Conservation (phyloP, 35 echinoderm and acorn worm species). For the Lytechinus pictus region DNA sequence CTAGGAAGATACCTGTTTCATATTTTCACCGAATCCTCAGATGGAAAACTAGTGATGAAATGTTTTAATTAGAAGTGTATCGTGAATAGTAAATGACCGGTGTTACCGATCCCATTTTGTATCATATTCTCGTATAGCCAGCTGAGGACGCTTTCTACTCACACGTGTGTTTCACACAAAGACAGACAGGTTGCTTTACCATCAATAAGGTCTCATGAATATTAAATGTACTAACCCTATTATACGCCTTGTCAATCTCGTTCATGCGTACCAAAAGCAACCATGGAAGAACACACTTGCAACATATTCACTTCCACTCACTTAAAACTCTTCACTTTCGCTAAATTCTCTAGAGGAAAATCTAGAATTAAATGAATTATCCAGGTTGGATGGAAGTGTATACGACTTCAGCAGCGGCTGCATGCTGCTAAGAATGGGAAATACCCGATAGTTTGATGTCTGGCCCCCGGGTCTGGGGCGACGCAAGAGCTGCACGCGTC, state of each 20-base stretch:
- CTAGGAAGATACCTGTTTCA: not conserved
- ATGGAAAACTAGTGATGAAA: not conserved
- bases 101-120: not conserved
- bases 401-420: not conserved
- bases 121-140: not conserved
- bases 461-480: not conserved
- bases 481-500: slow-evolving; percentile 35
- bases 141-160: not conserved
- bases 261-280: not conserved
- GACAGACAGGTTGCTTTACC: not conserved
- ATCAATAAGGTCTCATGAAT: not conserved
- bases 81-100: not conserved
- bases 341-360: not conserved
- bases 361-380: slow-evolving; percentile 31
- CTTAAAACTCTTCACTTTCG: not conserved
- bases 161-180: slow-evolving; percentile 1
- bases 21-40: not conserved
- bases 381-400: not conserved
- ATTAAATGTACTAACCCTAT: not conserved
- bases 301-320: slow-evolving; percentile 19
- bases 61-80: not conserved
- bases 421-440: not conserved
- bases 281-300: slow-evolving; percentile 16
- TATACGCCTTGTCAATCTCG: slow-evolving; percentile 10
- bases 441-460: not conserved